These are phyloP conservation scores for Furcifer pardalis DNA, from an alignment of 2,797 vertebrate species.

Conservation along the genomic window DNA sequence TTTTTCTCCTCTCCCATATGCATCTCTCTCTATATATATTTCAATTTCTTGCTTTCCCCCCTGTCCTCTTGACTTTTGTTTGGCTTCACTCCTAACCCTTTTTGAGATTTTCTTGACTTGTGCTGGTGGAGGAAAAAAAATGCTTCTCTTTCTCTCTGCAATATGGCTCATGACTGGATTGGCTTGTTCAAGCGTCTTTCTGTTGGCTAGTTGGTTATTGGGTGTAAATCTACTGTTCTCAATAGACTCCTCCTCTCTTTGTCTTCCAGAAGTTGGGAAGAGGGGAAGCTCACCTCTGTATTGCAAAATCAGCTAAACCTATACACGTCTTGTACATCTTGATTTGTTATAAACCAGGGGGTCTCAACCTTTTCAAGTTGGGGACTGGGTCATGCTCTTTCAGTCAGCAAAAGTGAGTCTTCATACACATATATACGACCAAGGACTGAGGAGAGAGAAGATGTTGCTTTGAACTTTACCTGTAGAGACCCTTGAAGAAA, in stretches of 20 bases:
- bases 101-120: conserved; percentile 62
- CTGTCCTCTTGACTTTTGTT: conserved; percentile 40
- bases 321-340: no score
- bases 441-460: no score
- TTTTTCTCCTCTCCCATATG: conserved; percentile 41
- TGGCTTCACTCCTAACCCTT: conserved; percentile 38
- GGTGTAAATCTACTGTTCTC: conserved; percentile 48
- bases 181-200: conserved; percentile 45
- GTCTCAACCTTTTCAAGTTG: no score
- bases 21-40: conserved; percentile 54
- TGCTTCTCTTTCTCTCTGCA: conserved; percentile 50
- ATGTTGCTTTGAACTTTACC: no score
- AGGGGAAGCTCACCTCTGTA: conserved; percentile 53
- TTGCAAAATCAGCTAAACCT: conserved; percentile 11
- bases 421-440: no score
- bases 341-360: no score
- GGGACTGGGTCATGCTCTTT: no score
- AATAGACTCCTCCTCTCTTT: conserved; percentile 32
- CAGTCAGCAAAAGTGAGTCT: no score
- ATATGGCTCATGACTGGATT: conserved; percentile 59
- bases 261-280: conserved; percentile 23
- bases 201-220: conserved; percentile 61
- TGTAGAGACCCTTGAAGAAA: no score
- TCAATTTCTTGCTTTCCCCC: conserved; percentile 47
- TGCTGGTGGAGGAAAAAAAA: conserved; percentile 39